These are phyloP conservation scores for Apus apus DNA, from an alignment of 2,113 vertebrate species.

Conservation along the genomic window DNA sequence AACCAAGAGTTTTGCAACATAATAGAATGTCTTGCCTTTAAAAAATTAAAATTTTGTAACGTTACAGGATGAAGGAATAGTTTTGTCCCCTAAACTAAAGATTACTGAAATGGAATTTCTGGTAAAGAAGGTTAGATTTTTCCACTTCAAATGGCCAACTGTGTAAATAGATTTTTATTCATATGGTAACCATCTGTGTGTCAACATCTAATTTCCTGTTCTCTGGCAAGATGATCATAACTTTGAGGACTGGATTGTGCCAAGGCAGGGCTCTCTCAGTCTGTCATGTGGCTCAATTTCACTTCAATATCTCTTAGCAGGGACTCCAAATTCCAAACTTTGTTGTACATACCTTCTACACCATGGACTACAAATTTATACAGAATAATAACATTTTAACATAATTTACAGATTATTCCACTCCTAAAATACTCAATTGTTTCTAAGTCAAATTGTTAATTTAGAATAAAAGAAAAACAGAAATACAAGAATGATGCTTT, in stretches of 20 bases:
- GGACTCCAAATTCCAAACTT: not conserved
- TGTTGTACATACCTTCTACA: not conserved
- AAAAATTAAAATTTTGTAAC: not conserved
- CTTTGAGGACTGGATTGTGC: not conserved
- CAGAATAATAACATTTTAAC: not conserved
- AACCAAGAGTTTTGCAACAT: not conserved
- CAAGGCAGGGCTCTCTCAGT: not conserved
- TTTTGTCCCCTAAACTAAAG: not conserved
- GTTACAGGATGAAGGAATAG: not conserved
- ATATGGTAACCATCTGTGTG: not conserved
- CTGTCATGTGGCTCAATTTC: not conserved
- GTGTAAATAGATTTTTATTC: not conserved
- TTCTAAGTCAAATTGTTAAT: not conserved
- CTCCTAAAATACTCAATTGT: not conserved
- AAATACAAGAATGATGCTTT: not conserved
- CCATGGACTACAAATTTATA: not conserved
- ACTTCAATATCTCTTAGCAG: not conserved
- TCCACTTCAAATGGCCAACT: not conserved
- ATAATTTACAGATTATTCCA: not conserved
- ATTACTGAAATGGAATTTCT: not conserved
- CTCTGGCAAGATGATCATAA: not conserved
- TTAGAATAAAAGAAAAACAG: not conserved
- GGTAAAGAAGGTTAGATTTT: not conserved
- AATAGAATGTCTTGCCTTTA: not conserved
- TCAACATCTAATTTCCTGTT: not conserved